phyloP scores from a whole-genome alignment of 2,113 vertebrate species.

The Coryphaenoides rupestris region DNA sequence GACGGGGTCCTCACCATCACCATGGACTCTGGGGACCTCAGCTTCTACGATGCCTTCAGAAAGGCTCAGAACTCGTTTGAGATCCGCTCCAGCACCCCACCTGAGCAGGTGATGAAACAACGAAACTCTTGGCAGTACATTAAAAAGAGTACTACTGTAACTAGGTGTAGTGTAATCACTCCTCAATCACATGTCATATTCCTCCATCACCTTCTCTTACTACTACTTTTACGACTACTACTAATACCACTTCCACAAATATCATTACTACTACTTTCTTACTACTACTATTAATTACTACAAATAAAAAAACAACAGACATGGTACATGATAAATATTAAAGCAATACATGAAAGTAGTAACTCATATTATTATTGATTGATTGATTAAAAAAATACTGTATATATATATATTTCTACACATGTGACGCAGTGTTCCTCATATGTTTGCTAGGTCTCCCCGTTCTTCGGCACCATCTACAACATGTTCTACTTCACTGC shows the following conservation, averaged over 20 bases:
- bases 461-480: slow-evolving; percentile 92
- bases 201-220: neutral
- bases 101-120: slow-evolving; percentile 65
- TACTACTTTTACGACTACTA: neutral
- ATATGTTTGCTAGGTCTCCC: slow-evolving; percentile 79
- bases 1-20: slow-evolving; percentile 90
- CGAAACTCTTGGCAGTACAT: neutral
- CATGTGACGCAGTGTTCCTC: neutral
- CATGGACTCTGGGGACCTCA: slow-evolving; percentile 73
- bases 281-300: neutral
- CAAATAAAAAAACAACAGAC: neutral
- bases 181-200: too few species aligned
- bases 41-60: slow-evolving; percentile 75
- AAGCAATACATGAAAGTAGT: too few species aligned
- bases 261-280: neutral
- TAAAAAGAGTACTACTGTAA: neutral
- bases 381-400: too few species aligned
- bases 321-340: too few species aligned
- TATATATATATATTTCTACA: too few species aligned
- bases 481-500: slow-evolving; percentile 83
- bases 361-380: too few species aligned
- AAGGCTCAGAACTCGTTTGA: slow-evolving; percentile 73
- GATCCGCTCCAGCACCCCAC: slow-evolving; percentile 60
- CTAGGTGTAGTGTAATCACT: neutral
- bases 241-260: neutral